Evolutionary conservation across 2,888 invertebrate genomes (phyloP), one percentile per base, ranked within the genome.

Genomic region (Cancer borealis): DNA sequence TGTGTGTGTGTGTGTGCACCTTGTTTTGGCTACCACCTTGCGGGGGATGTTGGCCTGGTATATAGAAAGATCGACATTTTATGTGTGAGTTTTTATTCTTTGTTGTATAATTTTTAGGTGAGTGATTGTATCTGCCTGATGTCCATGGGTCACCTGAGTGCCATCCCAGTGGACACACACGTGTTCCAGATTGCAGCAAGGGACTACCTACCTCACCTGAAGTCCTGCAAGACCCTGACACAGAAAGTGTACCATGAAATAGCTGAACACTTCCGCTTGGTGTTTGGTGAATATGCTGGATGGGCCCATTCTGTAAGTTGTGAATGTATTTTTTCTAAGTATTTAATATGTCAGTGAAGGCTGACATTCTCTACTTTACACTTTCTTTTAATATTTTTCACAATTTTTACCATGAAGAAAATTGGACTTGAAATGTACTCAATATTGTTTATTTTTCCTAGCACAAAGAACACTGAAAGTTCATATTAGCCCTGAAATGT

Each of bases 51-150:
- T 2, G 39, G 39, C 39, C 39, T 39, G 39, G 39, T 39, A 39
- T 39, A 39, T 39, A 39, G 39, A 39, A 39, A 39, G 2, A 39
- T 39, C 0, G 39, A 39, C 39, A 39, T 39, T 39, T 39, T 39
- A 39, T 39, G 39, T 39, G 39, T 39, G 39, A 39, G 39, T 46
- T 88, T 8, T 45, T 21, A 88, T 21, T 46, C 14, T 49, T 2
- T 46, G 1, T 46, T 47, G 14, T 92, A 84, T 88, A 91, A 95
- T 96, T 96, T 96, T 73, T 96, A 98, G 98, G 98, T 99, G 30
- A 99, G 99, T 0, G 99, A 99, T 97, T 99, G 99, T 96, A 98
- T 99, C 96, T 99, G 99, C 96, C 97, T 99, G 39, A 99, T 99
- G 99, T 99, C 99, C 0, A 96, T 99, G 92, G 98, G 98, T 94